Conservation (phyloP, 2,113 vertebrate species). For the Centropus unirufus region DNA sequence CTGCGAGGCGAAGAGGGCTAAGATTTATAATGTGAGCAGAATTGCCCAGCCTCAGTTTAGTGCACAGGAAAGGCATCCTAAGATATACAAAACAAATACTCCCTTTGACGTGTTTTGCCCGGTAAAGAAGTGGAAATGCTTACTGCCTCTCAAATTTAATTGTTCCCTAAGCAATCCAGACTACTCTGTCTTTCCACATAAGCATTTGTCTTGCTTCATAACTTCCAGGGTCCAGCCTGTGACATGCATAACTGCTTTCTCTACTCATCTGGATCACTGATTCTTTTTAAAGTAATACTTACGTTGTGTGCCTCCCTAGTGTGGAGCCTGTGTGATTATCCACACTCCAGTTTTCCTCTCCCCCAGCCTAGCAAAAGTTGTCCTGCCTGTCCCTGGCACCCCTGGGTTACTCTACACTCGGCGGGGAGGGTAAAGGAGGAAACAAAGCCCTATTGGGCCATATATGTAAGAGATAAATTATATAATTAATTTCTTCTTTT, state of each 20-base stretch:
- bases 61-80: background rate
- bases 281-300: background rate
- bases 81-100: background rate
- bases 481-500: background rate
- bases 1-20: background rate
- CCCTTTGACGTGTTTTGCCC: background rate
- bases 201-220: background rate
- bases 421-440: background rate
- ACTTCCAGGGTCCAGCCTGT: background rate
- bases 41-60: background rate
- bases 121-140: background rate
- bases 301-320: background rate
- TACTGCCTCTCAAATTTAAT: background rate
- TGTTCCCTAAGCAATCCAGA: background rate
- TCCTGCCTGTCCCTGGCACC: background rate
- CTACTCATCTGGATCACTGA: background rate
- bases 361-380: background rate
- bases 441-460: background rate
- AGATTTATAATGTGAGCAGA: background rate
- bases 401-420: background rate
- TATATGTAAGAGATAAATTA: background rate
- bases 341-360: background rate
- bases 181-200: background rate
- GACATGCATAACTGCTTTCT: background rate
- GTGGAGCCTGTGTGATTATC: background rate